Conservation (phyloP, 2,888 invertebrate genomes). For the Agrochola macilenta region DNA sequence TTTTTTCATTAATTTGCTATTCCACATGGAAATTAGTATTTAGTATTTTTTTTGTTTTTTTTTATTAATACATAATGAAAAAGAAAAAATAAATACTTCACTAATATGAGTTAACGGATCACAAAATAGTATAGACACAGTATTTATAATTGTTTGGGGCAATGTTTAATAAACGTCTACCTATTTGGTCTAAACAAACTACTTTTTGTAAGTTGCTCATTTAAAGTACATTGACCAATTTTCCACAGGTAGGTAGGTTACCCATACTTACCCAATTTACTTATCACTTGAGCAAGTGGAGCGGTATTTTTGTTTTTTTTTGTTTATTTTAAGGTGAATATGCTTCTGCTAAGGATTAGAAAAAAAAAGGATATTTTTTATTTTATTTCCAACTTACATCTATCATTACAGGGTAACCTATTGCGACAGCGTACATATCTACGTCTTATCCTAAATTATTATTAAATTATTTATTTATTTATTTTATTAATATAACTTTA, state of each 20-base stretch:
- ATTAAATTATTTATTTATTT: too few relatives aligned
- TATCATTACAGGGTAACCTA: too few relatives aligned
- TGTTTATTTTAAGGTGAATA: background rate
- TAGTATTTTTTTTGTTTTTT: too few relatives aligned
- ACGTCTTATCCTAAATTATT: too few relatives aligned
- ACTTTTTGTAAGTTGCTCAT: conserved; percentile 13
- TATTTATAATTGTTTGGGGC: conserved; percentile 11
- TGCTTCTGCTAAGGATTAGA: background rate
- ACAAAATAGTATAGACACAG: background rate
- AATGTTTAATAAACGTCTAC: conserved; percentile 4
- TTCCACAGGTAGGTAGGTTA: background rate
- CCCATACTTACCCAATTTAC: background rate
- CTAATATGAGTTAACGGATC: background rate
- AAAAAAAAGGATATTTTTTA: background rate
- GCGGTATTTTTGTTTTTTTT: background rate
- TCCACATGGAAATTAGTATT: background rate
- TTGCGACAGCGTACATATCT: too few relatives aligned
- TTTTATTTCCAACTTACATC: too few relatives aligned
- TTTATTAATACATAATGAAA: background rate
- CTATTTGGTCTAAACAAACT: background rate
- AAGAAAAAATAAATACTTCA: background rate
- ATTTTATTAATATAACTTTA: too few relatives aligned
- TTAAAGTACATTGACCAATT: conserved; percentile 14
- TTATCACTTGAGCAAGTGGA: background rate
- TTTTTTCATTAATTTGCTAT: background rate